Base-by-base conservation (phyloP, 1,140 invertebrate species). In the Limonius californicus region DNA sequence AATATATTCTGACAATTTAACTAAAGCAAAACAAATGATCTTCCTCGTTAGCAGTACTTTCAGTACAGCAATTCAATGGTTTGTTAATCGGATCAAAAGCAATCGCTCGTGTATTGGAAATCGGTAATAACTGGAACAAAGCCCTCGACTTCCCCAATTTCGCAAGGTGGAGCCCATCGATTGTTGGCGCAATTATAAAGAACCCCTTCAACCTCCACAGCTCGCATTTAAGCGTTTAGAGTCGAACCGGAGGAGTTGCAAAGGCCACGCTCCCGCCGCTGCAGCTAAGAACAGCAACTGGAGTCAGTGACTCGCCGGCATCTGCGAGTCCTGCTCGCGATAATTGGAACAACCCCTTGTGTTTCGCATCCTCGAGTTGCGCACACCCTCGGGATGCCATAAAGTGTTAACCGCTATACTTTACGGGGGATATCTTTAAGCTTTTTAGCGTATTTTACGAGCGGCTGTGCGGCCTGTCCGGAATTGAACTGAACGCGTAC, bases 231-330 rank as follows among this genome's bases (percentile, higher is more conserved):
- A 64, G 54, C 63, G 63, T 64, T 64, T 53, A 57, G 42, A 54
- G 43, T 54, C 35, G 19, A 62, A 21, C 32, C 9, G 7, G 2
- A 50, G 45, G 45, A 50, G 45, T 66, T 56, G 64, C 64, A 66
- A 62, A 66, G 64, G 30, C 60, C 56, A 54, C 53, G 54, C 15
- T 55, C 19, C 12, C n/a, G 8, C 18, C 54, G 45, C 45, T n/a
- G 20, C 18, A 9, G 6, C 20, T n/a, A 60, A 47, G 60, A 66
- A 53, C 61, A 42, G 56, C 61, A 62, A 61, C 63, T 56, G 58
- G 62, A 68, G 68, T 69, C 68, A 69, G 66, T 69, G 68, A 69
- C 68, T 69, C 58, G 58, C 58, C 57, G 57, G 66, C 63, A 64
- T 63, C 68, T 65, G 64, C 27, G 58, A 61, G 57, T 54, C 62